Percentiles rank a stretch among this genome's conserved stretches.
Conservation (phyloP, 1,140 invertebrate species). For the Mizuhopecten yessoensis region DNA sequence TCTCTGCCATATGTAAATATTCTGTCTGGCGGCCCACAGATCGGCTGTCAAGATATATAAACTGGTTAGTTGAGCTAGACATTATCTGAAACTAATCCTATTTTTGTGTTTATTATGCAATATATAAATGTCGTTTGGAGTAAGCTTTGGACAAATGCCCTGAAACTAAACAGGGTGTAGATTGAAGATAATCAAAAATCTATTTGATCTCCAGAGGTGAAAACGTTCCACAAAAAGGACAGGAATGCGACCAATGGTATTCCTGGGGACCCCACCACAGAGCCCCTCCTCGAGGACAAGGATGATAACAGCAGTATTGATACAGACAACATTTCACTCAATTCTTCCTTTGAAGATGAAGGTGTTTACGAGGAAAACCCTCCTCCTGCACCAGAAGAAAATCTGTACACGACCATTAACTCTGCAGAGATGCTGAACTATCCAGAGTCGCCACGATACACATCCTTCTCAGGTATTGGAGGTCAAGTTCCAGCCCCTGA, state of each 20-base stretch:
- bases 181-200: too few species aligned
- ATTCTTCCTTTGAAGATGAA: not conserved
- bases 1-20: too few species aligned
- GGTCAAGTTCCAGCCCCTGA: not conserved
- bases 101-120: too few species aligned
- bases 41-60: too few species aligned
- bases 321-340: not conserved
- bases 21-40: too few species aligned
- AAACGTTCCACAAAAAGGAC: conserved; percentile 45
- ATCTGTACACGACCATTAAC: not conserved
- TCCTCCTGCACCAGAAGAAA: not conserved
- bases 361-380: not conserved
- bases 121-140: too few species aligned
- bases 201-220: conserved; percentile 16
- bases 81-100: too few species aligned
- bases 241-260: not conserved
- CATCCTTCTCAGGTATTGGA: conserved; percentile 22
- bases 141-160: too few species aligned
- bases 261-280: not conserved
- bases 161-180: too few species aligned
- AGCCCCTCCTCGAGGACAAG: not conserved
- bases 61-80: too few species aligned
- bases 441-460: not conserved
- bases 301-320: not conserved
- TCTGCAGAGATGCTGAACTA: not conserved